Evolutionary conservation across 2,113 vertebrate species (phyloP).

Genomic region (Campylomormyrus tamandua): DNA sequence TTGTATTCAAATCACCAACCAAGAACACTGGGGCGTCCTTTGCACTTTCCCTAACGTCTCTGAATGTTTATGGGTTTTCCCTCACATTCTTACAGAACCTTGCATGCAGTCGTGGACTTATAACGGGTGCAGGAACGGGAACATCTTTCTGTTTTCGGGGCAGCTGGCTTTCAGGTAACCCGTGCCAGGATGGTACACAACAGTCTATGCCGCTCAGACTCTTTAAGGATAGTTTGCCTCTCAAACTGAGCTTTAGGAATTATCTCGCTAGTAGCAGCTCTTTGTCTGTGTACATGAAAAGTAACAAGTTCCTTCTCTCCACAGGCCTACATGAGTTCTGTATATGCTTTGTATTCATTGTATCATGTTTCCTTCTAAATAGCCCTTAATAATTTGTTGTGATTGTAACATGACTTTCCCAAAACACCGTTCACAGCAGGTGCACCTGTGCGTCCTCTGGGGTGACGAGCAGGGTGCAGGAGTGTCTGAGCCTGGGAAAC

Average conservation of each 20-base stretch:
- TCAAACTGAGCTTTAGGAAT: background rate
- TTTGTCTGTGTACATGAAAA: background rate
- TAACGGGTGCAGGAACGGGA: background rate
- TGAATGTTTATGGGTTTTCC: background rate
- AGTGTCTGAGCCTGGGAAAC: background rate
- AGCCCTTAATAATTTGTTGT: background rate
- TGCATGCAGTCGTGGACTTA: background rate
- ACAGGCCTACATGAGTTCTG: background rate
- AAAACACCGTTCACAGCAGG: background rate
- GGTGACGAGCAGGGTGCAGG: background rate
- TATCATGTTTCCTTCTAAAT: background rate
- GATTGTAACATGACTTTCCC: background rate
- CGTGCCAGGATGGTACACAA: background rate
- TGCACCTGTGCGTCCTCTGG: background rate
- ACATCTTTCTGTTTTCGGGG: background rate
- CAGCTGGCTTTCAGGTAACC: background rate
- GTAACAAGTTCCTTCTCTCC: background rate
- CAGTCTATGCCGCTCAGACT: background rate
- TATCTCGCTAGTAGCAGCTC: background rate
- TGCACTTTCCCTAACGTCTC: background rate
- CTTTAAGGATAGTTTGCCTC: background rate
- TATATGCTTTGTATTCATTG: background rate
- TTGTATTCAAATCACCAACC: background rate
- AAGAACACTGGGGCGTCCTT: background rate
- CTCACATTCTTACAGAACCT: background rate